Evolutionary conservation across 2,113 vertebrate species (phyloP), one percentile per base, ranked within the genome.

Genomic region (Datnioides undecimradiatus): DNA sequence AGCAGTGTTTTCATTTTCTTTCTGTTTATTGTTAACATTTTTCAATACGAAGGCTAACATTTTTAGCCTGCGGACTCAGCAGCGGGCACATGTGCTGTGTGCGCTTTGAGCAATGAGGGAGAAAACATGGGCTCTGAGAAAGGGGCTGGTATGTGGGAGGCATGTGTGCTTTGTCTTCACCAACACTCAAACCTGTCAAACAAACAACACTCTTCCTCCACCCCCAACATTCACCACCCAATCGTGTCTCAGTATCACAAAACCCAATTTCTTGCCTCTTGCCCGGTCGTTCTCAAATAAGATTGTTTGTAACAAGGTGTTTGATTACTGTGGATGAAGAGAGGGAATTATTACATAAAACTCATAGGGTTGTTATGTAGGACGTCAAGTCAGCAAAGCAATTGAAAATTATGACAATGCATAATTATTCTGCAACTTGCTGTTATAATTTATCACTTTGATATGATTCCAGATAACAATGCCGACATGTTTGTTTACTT

Each of bases 101-200:
- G 29, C 5, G 34, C 25, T 79, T 72, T 83, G 79, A 83, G 68
- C 11, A 55, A 76, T 38, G 55, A 80, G 59, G 10, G 16, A 73
- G 70, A 80, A 72, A 84, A 76, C 55, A 59, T 71, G 45, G 70
- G 72, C 75, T 81, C 48, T 14, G 45, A 73, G 65, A 72, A 81
- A 52, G 67, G 86, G 74, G 55, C 45, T 84, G 79, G 52, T 58
- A 79, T 64, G 84, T 87, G 75, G 84, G 87, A 88, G 82, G 88
- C 72, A 71, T 73, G 67, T 82, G 83, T 78, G 66, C 73, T 85
- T 88, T 80, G 78, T 90, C 83, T 85, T 88, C 88, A 79, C 88
- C 81, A 87, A 88, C 90, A 86, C 87, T 85, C 54, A 76, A 60
- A 85, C 80, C 77, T 90, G 86, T 91, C 90, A 90, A 88, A 80